Base-by-base conservation (phyloP, 2,888 invertebrate genomes). In the Athripsodes cinereus region DNA sequence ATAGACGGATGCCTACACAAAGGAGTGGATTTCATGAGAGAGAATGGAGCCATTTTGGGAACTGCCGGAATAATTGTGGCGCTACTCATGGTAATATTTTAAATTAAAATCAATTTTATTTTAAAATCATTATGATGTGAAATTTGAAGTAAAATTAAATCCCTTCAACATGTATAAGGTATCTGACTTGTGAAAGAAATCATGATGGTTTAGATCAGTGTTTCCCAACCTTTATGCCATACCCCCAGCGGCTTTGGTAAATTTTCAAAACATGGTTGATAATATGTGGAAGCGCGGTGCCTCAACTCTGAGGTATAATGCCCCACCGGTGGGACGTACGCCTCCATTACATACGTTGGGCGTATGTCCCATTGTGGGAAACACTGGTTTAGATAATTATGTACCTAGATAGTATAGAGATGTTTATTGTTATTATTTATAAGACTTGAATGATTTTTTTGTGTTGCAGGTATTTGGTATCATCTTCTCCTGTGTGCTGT, bases 21-120 rank as follows among this genome's bases (percentile, higher is more conserved):
- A 58, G 86, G 89, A 20, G 83, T 83, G 52, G 79, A 82, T 56
- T 88, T 86, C 68, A 81, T 93, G 64, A 81, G 87, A 65, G 83
- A 85, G 65, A 88, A 93, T 71, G 92, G 93, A 1, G 80, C 86
- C 1, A 82, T 90, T 61, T 84, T 94, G 60, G 93, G 92, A 20
- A 86, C 85, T 13, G 85, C 88, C 20, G 93, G 92, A 6, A 84
- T 94, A 59, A 83, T 86, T 21, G 88, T 93, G 31, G 90, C 94
- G n/a, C 79, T 87, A 64, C 75, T 93, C 34, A 89, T 93, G 91
- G 93, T 92, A 75, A n/a, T n/a, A n/a, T n/a, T n/a, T n/a, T n/a
- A n/a, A n/a, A n/a, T n/a, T n/a, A n/a, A n/a, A n/a, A n/a, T n/a
- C n/a, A n/a, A n/a, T n/a, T n/a, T n/a, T n/a, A n/a, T n/a, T n/a